These are phyloP conservation scores for Anser cygnoides DNA, from an alignment of 2,113 vertebrate species.

Conservation along the genomic window DNA sequence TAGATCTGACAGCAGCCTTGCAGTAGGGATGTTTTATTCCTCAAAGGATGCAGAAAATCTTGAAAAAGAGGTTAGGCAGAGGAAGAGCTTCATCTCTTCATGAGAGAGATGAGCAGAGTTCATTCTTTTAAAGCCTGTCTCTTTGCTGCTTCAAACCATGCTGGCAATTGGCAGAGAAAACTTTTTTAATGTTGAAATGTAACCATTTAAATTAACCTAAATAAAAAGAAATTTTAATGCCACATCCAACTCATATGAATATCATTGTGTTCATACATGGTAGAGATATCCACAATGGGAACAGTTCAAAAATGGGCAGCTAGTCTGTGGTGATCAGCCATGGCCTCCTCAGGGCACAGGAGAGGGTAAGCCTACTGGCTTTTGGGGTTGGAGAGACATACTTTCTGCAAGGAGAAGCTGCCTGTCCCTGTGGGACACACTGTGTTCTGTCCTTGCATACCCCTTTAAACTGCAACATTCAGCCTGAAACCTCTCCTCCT, in stretches of 20 bases:
- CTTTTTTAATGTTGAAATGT: neutral
- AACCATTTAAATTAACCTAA: neutral
- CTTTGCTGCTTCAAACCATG: neutral
- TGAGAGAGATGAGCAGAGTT: neutral
- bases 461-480: neutral
- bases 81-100: neutral
- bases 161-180: neutral
- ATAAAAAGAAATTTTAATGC: constrained; percentile 1
- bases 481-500: neutral
- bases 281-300: neutral
- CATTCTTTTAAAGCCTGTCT: neutral
- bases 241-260: neutral
- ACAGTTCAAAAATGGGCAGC: neutral
- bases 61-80: neutral
- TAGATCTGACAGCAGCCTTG: neutral
- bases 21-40: neutral
- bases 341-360: neutral
- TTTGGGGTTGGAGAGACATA: neutral
- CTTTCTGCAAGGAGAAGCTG: neutral
- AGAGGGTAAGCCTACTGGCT: neutral
- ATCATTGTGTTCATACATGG: neutral
- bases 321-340: neutral
- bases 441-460: neutral
- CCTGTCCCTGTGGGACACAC: neutral
- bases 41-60: neutral